A percentile compares a stretch with the other conserved stretches of the same genome.
These are phyloP conservation scores for Centropristis striata DNA, from an alignment of 2,113 vertebrate genomes.

Conservation along the genomic window DNA sequence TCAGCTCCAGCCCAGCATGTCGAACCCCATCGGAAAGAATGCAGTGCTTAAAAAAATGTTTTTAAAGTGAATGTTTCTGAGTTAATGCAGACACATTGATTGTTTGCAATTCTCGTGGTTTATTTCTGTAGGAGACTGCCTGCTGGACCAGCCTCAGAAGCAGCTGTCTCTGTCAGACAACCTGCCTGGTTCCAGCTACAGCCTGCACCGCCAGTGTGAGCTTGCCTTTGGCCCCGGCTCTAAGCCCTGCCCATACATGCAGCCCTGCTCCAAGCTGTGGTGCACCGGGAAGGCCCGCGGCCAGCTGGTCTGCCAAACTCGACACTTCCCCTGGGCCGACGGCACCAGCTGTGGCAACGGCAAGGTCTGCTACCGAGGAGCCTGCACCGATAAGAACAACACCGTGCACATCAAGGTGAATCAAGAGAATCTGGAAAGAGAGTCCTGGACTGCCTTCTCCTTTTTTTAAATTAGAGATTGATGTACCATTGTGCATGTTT, in stretches of 20 bases:
- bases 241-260: slow-evolving; percentile 97
- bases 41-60: too few species aligned
- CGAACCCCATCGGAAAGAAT: too few species aligned
- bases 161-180: slow-evolving; percentile 89
- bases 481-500: neutral
- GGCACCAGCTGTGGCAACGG: slow-evolving; percentile 91
- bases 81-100: neutral
- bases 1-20: too few species aligned
- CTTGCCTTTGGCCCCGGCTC: slow-evolving; percentile 93
- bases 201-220: slow-evolving; percentile 94
- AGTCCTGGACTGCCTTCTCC: neutral
- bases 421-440: slow-evolving; percentile 40
- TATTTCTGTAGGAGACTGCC: slow-evolving; percentile 89
- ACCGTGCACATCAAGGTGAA: slow-evolving; percentile 90
- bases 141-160: slow-evolving; percentile 93
- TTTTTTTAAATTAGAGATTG: neutral
- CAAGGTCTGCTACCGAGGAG: slow-evolving; percentile 90
- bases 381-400: slow-evolving; percentile 88
- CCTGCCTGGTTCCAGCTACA: slow-evolving; percentile 91
- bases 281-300: slow-evolving; percentile 94
- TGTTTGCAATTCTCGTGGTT: slow-evolving; percentile 2
- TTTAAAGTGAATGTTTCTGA: neutral
- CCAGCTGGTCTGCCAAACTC: slow-evolving; percentile 95
- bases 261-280: slow-evolving; percentile 95
- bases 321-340: slow-evolving; percentile 98